Evolutionary conservation across 2,797 vertebrate species (phyloP), one percentile per base, ranked within the genome.

Genomic region (Octomys mimax): DNA sequence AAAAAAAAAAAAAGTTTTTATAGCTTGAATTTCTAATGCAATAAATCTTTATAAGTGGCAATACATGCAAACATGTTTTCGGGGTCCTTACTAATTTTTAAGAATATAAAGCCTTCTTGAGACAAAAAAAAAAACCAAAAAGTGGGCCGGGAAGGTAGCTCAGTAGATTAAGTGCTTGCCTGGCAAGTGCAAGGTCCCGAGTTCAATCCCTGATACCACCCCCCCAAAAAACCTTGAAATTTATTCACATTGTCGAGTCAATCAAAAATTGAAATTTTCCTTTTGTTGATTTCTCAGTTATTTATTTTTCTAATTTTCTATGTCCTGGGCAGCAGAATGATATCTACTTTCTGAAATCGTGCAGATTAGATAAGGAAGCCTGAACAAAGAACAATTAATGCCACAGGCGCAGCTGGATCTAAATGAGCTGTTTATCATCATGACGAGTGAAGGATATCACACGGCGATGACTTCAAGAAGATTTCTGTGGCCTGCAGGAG

Each of bases 251-350:
- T 86, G 88, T 62, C 19, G 8, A 88, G 46, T 89, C 42, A 85
- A 95, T 92, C 39, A 96, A 78, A 54, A 83, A 61, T 87, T 83
- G 75, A 93, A 87, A 89, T 75, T 61, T 22, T 46, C 77, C 86
- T 82, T 95, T 88, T n/a, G 75, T 14, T 81, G 52, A 91, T 54
- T 83, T 81, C 14, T 87, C 46, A 54, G 73, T 87, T 89, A 92
- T 92, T 96, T 81, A 87, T 24, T 89, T 97, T 86, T 39, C 66
- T 94, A 89, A 89, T 77, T 28, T 73, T 62, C 54, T 39, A 4
- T 42, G n/a, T 91, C 49, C 64, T 62, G 28, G 68, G 39, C 54
- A 54, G 64, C 68, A 94, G n/a, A 42, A 2, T 71, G 28, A 81
- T 42, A 46, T 75, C 84, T 89, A 49, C n/a, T 8, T 95, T 9